Base-by-base conservation (phyloP, 2,797 vertebrate species). In the Scomberomorus guttatus region DNA sequence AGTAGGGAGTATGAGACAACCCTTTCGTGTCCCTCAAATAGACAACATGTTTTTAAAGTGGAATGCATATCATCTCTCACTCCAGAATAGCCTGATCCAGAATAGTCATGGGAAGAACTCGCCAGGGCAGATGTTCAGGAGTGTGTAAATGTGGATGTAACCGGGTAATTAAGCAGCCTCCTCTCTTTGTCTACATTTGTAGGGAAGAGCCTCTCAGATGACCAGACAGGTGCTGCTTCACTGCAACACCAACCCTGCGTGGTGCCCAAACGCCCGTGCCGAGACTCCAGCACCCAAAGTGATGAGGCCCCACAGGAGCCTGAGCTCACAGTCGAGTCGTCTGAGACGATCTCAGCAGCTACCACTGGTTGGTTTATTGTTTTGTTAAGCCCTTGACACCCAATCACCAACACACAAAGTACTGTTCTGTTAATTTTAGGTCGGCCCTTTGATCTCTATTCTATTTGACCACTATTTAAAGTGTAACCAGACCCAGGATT, bases 241-340 rank as follows among this genome's bases (percentile, higher is more conserved):
- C 81, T 87, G 68, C 82, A 46, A 0, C 58, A 69, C 6, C 63
- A 73, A 37, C 85, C 72, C 76, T 72, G 60, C 61, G 87, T 4
- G 3, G 93, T 92, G 10, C 61, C 94, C 76, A 95, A 94, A 81
- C 91, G 89, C 0, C 88, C 91, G 59, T 96, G 96, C 84, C 93
- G 94, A 85, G 97, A 98, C 11, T 94, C 94, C 68, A 96, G 97
- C 90, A 98, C 97, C 4, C 98, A 98, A 84, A 97, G 97, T 0
- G 96, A 96, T 1, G 86, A 81, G 42, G 15, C 42, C 18, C 73
- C 20, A 0, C 77, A 0, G n/a, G 82, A 90, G 86, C 84, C 81
- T 24, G 80, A 73, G 56, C 48, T 51, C 69, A 55, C 56, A n/a
- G 51, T 69, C 37, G 87, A 86, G 66, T 46, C 48, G 11, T 82